Evolutionary conservation across 2,888 invertebrate species (phyloP), one percentile per base, ranked within the genome.

Genomic region (Eulithis prunata): DNA sequence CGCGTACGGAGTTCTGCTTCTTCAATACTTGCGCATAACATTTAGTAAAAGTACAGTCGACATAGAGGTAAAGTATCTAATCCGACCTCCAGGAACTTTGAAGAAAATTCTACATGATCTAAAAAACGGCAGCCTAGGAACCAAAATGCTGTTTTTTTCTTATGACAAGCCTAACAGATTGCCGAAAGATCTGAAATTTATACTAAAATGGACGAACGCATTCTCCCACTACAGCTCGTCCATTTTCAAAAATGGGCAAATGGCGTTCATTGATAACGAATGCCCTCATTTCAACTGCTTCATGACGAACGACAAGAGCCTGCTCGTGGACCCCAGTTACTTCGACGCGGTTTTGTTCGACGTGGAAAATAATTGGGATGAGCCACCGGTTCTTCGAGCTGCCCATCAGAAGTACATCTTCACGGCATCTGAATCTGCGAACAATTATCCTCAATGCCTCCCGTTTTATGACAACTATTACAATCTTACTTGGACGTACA

Each of bases 331-430:
- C 62, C 79, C 87, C 5, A 78, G 85, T 12, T 70, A 83, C 38
- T 92, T 79, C 46, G 93, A 94, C 54, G 95, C 94, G 0, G 81
- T 95, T 6, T 56, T 95, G 0, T 94, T 94, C 61, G 94, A 95
- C 59, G 90, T 89, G 0, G 89, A 91, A 68, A 84, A 84, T 59
- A 71, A 70, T 62, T 89, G 88, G 87, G 85, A 87, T 21, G 21
- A 51, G 0, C 78, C 80, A 60, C 82, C 87, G 0, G n/a, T 72
- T 0, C 14, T 82, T 0, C 82, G 94, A 70, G 76, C 77, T 3
- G 69, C 81, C 0, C 68, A 86, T 64, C 95, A 95, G 77, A 83
- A 81, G 54, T 95, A 93, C 71, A 81, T 95, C 14, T 94, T 93
- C 66, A 84, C 88, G 1, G 85, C 86, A 0, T 73, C 83, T 3